Percentiles rank a stretch among this genome's conserved stretches.
Evolutionary conservation across 2,797 vertebrate genomes (phyloP).

Genomic region (Pagetopsis macropterus): DNA sequence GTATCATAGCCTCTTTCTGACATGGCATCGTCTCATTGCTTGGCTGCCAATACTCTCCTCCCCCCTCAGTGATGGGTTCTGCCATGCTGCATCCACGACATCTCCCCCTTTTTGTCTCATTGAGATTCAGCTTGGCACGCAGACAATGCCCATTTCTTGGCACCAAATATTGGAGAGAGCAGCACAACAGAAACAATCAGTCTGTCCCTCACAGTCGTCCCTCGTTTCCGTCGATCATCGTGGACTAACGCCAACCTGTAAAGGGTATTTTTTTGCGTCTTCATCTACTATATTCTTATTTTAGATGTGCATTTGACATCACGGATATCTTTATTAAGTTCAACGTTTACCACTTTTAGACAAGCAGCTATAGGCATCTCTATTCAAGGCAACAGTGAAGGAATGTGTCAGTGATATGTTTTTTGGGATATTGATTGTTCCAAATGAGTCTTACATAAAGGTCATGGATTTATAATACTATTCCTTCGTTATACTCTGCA

Average conservation of each 20-base stretch:
- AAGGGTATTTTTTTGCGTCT: constrained; percentile 65
- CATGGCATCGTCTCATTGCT: constrained; percentile 73
- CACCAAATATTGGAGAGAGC: constrained; percentile 74
- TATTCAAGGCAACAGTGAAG: constrained; percentile 14
- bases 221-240: constrained; percentile 47
- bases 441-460: constrained; percentile 32
- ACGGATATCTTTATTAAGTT: constrained; percentile 20
- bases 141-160: constrained; percentile 82
- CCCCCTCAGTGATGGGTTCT: constrained; percentile 64
- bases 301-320: constrained; percentile 23
- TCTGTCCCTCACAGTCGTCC: constrained; percentile 52
- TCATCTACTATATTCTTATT: constrained; percentile 46
- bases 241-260: constrained; percentile 61
- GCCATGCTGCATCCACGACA: constrained; percentile 69
- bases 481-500: constrained; percentile 26
- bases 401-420: constrained; percentile 2
- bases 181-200: constrained; percentile 64
- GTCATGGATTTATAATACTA: constrained; percentile 33
- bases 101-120: constrained; percentile 78
- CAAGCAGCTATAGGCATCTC: constrained; percentile 11
- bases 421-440: constrained; percentile 31
- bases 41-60: constrained; percentile 69
- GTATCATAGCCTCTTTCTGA: constrained; percentile 63
- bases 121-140: constrained; percentile 82
- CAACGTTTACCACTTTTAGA: constrained; percentile 8